Base-by-base conservation (phyloP, 2,797 vertebrate species). In the Microcaecilia unicolor region DNA sequence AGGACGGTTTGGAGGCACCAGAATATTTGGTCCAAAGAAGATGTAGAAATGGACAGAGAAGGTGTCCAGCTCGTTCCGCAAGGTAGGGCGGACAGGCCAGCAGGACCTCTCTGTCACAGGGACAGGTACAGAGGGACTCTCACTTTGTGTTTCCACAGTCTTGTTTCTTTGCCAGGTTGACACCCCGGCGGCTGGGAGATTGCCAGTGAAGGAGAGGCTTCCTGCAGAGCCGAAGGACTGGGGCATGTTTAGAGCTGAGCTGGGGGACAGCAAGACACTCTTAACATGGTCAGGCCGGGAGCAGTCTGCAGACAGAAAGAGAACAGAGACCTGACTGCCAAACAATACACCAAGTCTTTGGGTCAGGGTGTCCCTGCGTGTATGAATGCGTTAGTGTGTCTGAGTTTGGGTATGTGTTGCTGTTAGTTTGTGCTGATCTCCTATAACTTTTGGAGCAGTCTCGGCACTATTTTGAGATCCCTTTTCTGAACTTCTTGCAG, bases 11-110 rank as follows among this genome's bases (percentile, higher is more conserved):
- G 94, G 91, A 0, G 91, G 93, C 20, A 99, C 76, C 0, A 89
- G 90, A 43, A 99, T 92, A 0, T 94, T 99, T 36, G 93, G 96
- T 13, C 95, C 93, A 0, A 98, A 99, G 79, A 98, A 98, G 60
- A 99, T 91, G 48, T 98, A 99, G 83, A 99, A 99, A 74, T 98
- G 96, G 40, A 97, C 93, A 0, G 96, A 98, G 77, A 99, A 98
- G 50, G 96, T 95, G 67, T 99, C 94, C 69, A 99, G 75, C 66
- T 99, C 96, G 0, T 99, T 99, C 47, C 96, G 89, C 48, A 99
- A 80, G 0, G 95, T 99, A 0, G 96, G 96, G 1, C 91, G 86
- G 40, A 98, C 83, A 0, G 94, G 96, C 92, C 94, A 97, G 68
- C 96, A 99, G 58, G 34, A 77, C n/a, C n/a, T n/a, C n/a, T n/a